These are phyloP conservation scores for Chinchilla lanigera DNA, from an alignment of 2,113 vertebrate genomes.

Conservation along the genomic window DNA sequence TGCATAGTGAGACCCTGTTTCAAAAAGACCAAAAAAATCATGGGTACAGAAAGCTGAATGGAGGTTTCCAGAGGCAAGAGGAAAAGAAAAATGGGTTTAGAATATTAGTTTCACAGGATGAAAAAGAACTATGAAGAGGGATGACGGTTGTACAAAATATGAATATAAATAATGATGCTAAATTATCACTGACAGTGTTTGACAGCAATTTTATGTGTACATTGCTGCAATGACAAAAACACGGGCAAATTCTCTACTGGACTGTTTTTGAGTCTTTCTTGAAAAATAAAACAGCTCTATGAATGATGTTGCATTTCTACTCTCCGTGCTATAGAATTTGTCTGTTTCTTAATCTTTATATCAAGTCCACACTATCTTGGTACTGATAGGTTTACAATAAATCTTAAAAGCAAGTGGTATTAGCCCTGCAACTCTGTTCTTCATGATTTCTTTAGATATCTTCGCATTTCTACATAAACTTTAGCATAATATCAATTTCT, in stretches of 20 bases:
- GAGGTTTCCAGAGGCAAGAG: neutral
- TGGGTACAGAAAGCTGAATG: neutral
- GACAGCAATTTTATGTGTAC: neutral
- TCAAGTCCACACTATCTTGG: neutral
- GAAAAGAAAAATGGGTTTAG: neutral
- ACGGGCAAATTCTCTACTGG: neutral
- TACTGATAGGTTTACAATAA: neutral
- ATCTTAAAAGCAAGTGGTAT: neutral
- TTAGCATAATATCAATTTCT: neutral
- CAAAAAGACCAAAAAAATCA: too few relatives aligned
- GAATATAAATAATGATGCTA: neutral
- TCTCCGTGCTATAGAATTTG: neutral
- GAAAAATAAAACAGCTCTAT: neutral
- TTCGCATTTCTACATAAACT: neutral
- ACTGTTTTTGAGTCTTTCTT: neutral
- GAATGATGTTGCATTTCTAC: neutral
- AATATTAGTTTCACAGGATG: neutral
- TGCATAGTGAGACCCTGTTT: too few relatives aligned
- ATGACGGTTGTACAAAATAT: neutral
- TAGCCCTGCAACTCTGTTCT: neutral
- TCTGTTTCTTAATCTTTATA: neutral
- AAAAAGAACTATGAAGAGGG: neutral
- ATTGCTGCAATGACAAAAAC: neutral
- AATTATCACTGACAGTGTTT: neutral
- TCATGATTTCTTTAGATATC: neutral